A percentile compares a stretch with the other conserved stretches of the same genome.
Conservation (phyloP, 2,888 invertebrate species). For the Ichneumoninae sp. region DNA sequence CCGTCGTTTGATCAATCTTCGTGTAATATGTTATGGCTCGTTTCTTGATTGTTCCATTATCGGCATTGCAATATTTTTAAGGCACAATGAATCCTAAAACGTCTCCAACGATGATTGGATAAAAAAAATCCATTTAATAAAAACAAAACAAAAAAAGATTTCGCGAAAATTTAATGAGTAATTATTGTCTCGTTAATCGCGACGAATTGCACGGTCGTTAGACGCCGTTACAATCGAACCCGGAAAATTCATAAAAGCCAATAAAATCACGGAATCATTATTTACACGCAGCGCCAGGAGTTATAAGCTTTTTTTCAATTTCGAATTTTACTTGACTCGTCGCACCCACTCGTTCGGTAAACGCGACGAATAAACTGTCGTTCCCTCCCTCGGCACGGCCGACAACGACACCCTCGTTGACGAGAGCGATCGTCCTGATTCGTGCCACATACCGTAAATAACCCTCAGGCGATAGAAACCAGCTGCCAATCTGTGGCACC, state of each 20-base stretch:
- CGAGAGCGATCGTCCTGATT: constrained; percentile 56
- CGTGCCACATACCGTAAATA: constrained; percentile 53
- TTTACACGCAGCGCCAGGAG: not conserved
- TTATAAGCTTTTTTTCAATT: constrained; percentile 25
- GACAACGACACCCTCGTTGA: constrained; percentile 55
- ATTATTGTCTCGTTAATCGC: not conserved
- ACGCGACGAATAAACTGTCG: constrained; percentile 48
- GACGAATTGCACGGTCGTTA: not conserved
- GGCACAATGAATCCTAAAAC: too few species aligned
- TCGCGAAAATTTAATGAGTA: not conserved
- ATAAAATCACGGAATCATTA: not conserved
- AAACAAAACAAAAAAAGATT: not conserved
- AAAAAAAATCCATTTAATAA: too few species aligned
- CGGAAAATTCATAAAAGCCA: not conserved
- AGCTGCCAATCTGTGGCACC: constrained; percentile 63
- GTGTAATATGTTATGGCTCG: too few species aligned
- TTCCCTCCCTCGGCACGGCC: not conserved
- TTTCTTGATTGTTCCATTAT: too few species aligned
- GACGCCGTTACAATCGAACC: not conserved
- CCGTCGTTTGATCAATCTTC: too few species aligned
- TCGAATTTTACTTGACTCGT: constrained; percentile 8
- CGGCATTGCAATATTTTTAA: too few species aligned
- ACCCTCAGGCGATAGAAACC: constrained; percentile 58
- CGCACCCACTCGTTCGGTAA: constrained; percentile 10
- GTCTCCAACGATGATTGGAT: too few species aligned